Evolutionary conservation across 2,888 invertebrate species (phyloP).

Genomic region (Tachina fera): DNA sequence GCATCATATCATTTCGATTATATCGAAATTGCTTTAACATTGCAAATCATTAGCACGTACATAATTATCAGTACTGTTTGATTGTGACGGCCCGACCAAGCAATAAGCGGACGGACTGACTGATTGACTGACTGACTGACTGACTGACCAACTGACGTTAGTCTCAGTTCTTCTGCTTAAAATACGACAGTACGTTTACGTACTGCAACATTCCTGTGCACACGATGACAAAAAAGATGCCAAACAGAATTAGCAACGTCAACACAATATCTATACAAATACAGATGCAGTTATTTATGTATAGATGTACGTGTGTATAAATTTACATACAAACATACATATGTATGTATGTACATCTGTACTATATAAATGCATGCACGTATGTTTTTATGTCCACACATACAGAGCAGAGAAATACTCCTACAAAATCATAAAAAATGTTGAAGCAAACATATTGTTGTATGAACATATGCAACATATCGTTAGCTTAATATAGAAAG

Average conservation of each 20-base stretch:
- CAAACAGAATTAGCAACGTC: constrained; percentile 39
- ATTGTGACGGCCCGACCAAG: not conserved
- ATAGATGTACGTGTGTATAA: no score
- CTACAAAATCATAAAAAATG: constrained; percentile 20
- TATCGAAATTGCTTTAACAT: constrained; percentile 56
- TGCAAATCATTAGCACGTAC: constrained; percentile 59
- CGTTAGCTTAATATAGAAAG: no score
- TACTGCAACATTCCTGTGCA: constrained; percentile 8
- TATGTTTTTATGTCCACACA: not conserved
- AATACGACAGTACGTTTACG: not conserved
- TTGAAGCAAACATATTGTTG: not conserved
- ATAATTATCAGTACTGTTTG: constrained; percentile 52
- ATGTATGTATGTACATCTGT: no score
- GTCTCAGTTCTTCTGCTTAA: not conserved
- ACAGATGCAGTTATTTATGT: not conserved
- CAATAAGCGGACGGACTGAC: not conserved
- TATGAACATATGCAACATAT: not conserved
- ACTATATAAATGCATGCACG: no score
- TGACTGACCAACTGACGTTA: not conserved
- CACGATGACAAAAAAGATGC: constrained; percentile 7
- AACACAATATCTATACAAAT: constrained; percentile 32
- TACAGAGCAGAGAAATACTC: constrained; percentile 6
- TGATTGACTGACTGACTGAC: not conserved
- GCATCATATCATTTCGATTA: constrained; percentile 65
- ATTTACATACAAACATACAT: no score